phyloP scores from a whole-genome alignment of 1,140 invertebrate genomes.

The Leptopilina clavipes region DNA sequence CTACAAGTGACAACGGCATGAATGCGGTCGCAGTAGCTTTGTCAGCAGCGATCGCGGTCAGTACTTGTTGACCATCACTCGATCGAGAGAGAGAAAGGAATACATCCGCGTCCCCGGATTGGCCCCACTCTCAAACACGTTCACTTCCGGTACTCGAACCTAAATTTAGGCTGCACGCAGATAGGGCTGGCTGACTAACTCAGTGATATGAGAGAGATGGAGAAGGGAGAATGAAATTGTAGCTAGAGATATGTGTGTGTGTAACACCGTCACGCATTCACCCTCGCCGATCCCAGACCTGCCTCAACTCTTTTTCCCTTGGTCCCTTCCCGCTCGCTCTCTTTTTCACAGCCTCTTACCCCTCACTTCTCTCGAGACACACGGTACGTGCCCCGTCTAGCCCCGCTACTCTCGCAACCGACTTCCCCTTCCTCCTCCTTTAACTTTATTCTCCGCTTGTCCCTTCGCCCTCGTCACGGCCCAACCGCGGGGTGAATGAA shows the following conservation, averaged over 20 bases:
- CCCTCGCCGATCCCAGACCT: conserved; percentile 71
- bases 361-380: conserved; percentile 39
- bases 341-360: conserved; percentile 28
- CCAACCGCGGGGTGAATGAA: conserved; percentile 73
- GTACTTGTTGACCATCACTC: background rate
- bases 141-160: conserved; percentile 54
- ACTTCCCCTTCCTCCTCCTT: conserved; percentile 48
- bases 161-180: conserved; percentile 61
- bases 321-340: conserved; percentile 59
- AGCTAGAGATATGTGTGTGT: no score
- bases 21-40: background rate
- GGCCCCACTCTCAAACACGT: conserved; percentile 35
- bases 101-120: background rate
- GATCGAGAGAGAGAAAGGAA: no score
- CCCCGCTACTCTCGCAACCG: conserved; percentile 47
- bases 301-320: conserved; percentile 73
- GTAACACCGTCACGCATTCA: conserved; percentile 67
- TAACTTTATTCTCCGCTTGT: conserved; percentile 42
- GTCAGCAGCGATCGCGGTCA: conserved; percentile 6
- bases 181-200: no score
- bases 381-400: conserved; percentile 66
- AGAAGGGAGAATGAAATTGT: no score
- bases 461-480: conserved; percentile 53
- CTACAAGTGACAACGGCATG: background rate
- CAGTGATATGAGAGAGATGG: no score